These are phyloP conservation scores for Mythimna loreyi DNA, from an alignment of 2,888 invertebrate genomes.

Conservation along the genomic window DNA sequence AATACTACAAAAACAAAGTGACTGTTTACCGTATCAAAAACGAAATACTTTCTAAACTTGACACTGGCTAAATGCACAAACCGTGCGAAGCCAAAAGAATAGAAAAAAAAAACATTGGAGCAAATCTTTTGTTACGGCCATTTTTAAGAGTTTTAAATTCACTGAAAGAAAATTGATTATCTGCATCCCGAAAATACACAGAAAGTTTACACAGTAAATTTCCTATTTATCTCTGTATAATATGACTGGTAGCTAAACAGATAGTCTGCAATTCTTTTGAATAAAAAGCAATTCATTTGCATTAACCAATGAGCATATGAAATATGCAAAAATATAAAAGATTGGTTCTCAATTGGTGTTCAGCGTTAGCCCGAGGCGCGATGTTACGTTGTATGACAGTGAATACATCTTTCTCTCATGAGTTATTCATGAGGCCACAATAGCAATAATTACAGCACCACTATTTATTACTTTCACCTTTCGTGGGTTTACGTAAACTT, in stretches of 20 bases:
- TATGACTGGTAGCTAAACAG: background rate
- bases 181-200: background rate
- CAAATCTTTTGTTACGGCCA: background rate
- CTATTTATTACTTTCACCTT: slow-evolving; percentile 84
- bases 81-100: no score
- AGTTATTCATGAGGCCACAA: slow-evolving; percentile 81
- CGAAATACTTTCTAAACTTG: no score
- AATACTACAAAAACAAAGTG: no score
- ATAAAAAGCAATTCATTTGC: slow-evolving; percentile 26
- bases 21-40: no score
- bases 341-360: slow-evolving; percentile 47
- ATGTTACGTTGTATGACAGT: slow-evolving; percentile 76
- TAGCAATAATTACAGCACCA: slow-evolving; percentile 81
- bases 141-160: background rate
- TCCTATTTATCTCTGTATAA: background rate
- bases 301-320: slow-evolving; percentile 12
- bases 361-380: slow-evolving; percentile 59
- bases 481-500: slow-evolving; percentile 80
- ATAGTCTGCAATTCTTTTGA: background rate
- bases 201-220: background rate
- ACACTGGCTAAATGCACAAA: no score
- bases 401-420: slow-evolving; percentile 80
- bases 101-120: no score
- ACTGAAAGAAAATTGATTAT: background rate
- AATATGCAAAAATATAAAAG: slow-evolving; percentile 31